Conservation (phyloP, 2,888 invertebrate species). For the Auanema freiburgensis region DNA sequence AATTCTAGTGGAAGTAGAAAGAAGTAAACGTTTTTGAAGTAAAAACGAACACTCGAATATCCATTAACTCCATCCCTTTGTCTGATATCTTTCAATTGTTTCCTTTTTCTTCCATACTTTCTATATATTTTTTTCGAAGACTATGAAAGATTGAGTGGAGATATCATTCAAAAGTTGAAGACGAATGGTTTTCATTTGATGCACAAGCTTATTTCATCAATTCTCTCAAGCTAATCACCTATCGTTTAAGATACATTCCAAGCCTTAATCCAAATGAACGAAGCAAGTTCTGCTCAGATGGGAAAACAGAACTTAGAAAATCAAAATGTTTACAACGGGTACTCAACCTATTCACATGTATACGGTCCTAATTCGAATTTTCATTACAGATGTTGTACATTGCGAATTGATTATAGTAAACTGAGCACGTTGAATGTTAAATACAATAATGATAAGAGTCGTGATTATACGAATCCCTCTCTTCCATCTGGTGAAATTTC, state of each 20-base stretch:
- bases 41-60: too few relatives aligned
- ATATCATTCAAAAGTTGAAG: neutral
- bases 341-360: neutral
- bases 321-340: slow-evolving; percentile 84
- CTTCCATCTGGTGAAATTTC: slow-evolving; percentile 85
- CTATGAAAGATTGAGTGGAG: neutral
- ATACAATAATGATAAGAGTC: slow-evolving; percentile 99
- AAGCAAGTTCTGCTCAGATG: slow-evolving; percentile 91
- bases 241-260: slow-evolving; percentile 83
- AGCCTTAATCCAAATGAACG: slow-evolving; percentile 97
- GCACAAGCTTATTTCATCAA: neutral
- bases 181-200: neutral
- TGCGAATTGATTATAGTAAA: slow-evolving; percentile 83
- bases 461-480: slow-evolving; percentile 97
- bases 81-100: slow-evolving; percentile 10
- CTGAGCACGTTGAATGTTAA: slow-evolving; percentile 96
- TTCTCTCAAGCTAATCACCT: slow-evolving; percentile 11
- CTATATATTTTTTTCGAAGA: neutral
- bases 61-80: slow-evolving; percentile 2
- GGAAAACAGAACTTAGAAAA: slow-evolving; percentile 96
- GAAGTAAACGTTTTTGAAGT: too few relatives aligned
- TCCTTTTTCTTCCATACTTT: neutral
- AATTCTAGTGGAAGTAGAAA: too few relatives aligned
- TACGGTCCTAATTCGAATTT: neutral
- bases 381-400: slow-evolving; percentile 92